These are phyloP conservation scores for Agelaius phoeniceus DNA, from an alignment of 2,113 vertebrate species.

Conservation along the genomic window DNA sequence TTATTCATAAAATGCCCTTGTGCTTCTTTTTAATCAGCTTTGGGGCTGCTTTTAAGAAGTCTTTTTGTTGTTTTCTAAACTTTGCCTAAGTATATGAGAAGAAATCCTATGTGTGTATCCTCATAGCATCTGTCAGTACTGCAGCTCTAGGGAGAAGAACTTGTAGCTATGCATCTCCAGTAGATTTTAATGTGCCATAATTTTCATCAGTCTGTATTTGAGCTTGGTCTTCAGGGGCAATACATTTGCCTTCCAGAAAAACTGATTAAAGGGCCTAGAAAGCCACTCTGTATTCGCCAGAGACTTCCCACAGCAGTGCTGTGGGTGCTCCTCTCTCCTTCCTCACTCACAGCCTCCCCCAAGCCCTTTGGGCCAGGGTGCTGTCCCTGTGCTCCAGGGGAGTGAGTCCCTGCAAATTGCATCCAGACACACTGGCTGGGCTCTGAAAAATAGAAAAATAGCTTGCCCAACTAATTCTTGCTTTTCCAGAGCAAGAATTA, in stretches of 20 bases:
- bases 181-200: background rate
- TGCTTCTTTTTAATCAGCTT: background rate
- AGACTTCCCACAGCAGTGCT: background rate
- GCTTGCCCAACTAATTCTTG: background rate
- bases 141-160: background rate
- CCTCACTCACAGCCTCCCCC: background rate
- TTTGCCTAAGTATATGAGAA: background rate
- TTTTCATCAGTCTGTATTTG: background rate
- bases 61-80: background rate
- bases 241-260: background rate
- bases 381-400: fast-evolving
- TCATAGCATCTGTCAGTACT: background rate
- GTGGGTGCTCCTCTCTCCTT: background rate
- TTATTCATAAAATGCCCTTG: background rate
- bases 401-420: background rate
- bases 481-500: background rate
- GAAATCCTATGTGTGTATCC: background rate
- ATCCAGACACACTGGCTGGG: background rate
- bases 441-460: background rate
- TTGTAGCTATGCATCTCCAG: background rate
- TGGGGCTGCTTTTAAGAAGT: background rate
- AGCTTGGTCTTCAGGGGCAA: background rate
- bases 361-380: fast-evolving
- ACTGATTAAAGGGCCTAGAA: background rate
- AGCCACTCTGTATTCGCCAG: background rate